Conservation (phyloP, 2,888 invertebrate genomes). For the Nomada goodeniana region DNA sequence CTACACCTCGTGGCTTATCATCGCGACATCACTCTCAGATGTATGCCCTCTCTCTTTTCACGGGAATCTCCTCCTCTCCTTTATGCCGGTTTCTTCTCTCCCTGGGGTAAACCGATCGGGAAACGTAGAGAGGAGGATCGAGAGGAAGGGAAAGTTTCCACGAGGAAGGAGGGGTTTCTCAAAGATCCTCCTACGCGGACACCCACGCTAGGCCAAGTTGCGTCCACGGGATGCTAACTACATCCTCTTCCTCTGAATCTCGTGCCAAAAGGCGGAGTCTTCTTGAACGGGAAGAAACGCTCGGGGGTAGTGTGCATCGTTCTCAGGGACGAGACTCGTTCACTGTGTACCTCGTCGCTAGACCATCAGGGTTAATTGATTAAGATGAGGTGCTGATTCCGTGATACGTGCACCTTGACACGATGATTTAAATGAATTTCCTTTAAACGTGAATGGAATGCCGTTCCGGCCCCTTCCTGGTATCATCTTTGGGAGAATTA, state of each 20-base stretch:
- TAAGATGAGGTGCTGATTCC: conserved; percentile 22
- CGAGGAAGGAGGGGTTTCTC: conserved; percentile 75
- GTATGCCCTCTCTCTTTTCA: conserved; percentile 48
- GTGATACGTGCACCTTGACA: neutral
- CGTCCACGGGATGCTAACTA: conserved; percentile 44
- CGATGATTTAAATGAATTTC: conserved; percentile 10
- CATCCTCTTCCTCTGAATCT: conserved; percentile 49
- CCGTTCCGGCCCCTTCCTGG: neutral
- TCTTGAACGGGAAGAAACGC: conserved; percentile 36
- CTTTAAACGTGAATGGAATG: neutral
- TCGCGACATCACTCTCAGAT: conserved; percentile 79
- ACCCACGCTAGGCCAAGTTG: conserved; percentile 75
- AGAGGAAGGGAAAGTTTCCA: conserved; percentile 62
- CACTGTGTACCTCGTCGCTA: conserved; percentile 30
- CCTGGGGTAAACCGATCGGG: conserved; percentile 34
- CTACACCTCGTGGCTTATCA: conserved; percentile 80
- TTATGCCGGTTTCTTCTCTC: conserved; percentile 44
- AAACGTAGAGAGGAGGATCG: conserved; percentile 52
- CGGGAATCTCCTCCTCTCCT: conserved; percentile 46
- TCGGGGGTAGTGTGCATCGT: conserved; percentile 29
- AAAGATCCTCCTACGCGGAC: conserved; percentile 78
- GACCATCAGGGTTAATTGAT: conserved; percentile 26
- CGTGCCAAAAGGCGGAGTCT: conserved; percentile 71
- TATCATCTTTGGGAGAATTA: neutral
- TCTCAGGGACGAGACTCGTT: conserved; percentile 44